Conservation (phyloP, 2,888 invertebrate genomes). For the Megastigmus dorsalis region DNA sequence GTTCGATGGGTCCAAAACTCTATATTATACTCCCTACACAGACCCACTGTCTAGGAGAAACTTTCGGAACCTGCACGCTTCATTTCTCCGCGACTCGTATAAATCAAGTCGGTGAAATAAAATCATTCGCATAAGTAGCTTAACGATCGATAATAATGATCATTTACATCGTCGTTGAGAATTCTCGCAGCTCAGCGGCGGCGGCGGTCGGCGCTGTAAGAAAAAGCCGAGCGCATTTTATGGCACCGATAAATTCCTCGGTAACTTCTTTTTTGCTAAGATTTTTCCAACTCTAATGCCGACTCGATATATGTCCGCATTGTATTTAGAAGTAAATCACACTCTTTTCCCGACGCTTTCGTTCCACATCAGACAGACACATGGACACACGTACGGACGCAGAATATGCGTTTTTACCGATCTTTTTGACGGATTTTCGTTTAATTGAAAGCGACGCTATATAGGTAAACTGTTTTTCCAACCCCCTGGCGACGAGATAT, state of each 20-base stretch:
- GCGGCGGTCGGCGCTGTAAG: background rate
- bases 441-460: background rate
- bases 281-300: slow-evolving; percentile 39
- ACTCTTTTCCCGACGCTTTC: too few species aligned
- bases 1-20: background rate
- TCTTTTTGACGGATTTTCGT: slow-evolving; percentile 27
- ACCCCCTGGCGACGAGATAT: background rate
- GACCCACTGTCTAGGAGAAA: too few species aligned
- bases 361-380: too few species aligned
- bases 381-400: too few species aligned
- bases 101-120: slow-evolving; percentile 12
- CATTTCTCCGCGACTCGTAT: background rate
- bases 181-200: background rate
- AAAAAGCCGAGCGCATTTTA: slow-evolving; percentile 26
- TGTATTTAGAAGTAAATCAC: background rate
- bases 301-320: slow-evolving; percentile 7
- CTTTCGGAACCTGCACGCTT: background rate
- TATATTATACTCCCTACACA: too few species aligned
- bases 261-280: slow-evolving; percentile 9
- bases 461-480: background rate
- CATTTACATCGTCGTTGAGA: slow-evolving; percentile 16
- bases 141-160: slow-evolving; percentile 32
- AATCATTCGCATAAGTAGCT: slow-evolving; percentile 21
- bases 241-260: slow-evolving; percentile 24
- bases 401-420: too few species aligned